Base-by-base conservation (phyloP, 2,888 invertebrate species). In the Cacoxenus indagator region DNA sequence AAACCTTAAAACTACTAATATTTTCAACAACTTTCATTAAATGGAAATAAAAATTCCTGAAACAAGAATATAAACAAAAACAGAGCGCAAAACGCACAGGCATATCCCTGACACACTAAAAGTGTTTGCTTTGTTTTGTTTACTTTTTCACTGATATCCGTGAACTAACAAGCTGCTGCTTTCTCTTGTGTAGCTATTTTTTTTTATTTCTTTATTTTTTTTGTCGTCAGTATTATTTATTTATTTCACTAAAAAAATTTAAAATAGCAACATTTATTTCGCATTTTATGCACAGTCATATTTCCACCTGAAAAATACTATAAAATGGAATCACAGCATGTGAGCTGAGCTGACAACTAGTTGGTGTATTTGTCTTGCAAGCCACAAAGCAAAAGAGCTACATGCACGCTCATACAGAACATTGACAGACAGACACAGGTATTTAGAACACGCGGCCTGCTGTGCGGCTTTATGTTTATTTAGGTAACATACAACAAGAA, bases 201-300 rank as follows among this genome's bases (percentile, higher is more conserved):
- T 37, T 11, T 26, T 55, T 11, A 26, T 24, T 17, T 51, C 11
- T n/a, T 54, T 54, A 9, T 24, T 54, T 6, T 24, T 54, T 46
- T 64, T 64, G n/a, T 64, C 27, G 46, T 64, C 48, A 1, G 37
- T 37, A 14, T 37, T 37, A 37, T 61, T 54, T 66, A 48, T 54
- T 67, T 69, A 62, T 73, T 73, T 69, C 68, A 75, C 74, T 73
- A 70, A 72, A 70, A 24, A 57, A 57, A 61, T 61, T 24, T 24
- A 43, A 17, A 68, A 66, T 70, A 71, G 68, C 72, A 69, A 70
- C 71, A 69, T 78, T 75, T 73, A 70, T 73, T 75, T 70, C 54
- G 70, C 73, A 74, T 80, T 80, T 82, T 83, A 80, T 83, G 81
- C 81, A 74, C 82, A 82, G 78, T 75, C 75, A 81, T 76, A 81